Evolutionary conservation across 1,140 invertebrate genomes (phyloP).

Genomic region (Eriocheir sinensis): DNA sequence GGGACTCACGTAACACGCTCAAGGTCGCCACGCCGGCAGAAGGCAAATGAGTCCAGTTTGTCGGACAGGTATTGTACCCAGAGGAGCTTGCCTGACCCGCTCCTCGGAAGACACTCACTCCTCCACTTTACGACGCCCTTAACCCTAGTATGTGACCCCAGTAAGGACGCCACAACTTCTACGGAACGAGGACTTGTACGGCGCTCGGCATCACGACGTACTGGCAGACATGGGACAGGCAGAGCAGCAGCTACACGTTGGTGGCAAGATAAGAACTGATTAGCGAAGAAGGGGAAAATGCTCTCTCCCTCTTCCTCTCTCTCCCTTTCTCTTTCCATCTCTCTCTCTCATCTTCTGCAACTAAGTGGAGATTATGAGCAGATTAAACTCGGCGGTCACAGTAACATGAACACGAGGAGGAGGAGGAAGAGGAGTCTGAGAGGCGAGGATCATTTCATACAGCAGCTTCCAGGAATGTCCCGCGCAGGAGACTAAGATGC

Average conservation of each 20-base stretch:
- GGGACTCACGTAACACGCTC: background rate
- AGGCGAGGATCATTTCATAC: background rate
- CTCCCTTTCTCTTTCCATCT: too few relatives aligned
- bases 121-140: background rate
- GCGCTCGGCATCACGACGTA: background rate
- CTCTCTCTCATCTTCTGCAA: background rate
- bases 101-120: background rate
- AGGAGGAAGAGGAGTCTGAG: too few relatives aligned
- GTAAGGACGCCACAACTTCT: background rate
- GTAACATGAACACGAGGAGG: too few relatives aligned
- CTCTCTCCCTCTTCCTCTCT: too few relatives aligned
- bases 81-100: background rate
- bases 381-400: too few relatives aligned
- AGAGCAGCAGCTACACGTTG: background rate
- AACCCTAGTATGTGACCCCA: background rate
- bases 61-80: slow-evolving; percentile 1
- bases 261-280: too few relatives aligned
- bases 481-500: background rate
- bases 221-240: background rate
- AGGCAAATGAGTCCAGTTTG: slow-evolving; percentile 15
- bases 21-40: slow-evolving; percentile 9
- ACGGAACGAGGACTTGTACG: background rate
- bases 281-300: too few relatives aligned
- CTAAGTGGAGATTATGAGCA: background rate
- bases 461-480: background rate